A percentile compares a stretch with the other conserved stretches of the same genome.
Conservation (phyloP, 2,888 invertebrate genomes). For the Gastracanthus pulcherrimus region DNA sequence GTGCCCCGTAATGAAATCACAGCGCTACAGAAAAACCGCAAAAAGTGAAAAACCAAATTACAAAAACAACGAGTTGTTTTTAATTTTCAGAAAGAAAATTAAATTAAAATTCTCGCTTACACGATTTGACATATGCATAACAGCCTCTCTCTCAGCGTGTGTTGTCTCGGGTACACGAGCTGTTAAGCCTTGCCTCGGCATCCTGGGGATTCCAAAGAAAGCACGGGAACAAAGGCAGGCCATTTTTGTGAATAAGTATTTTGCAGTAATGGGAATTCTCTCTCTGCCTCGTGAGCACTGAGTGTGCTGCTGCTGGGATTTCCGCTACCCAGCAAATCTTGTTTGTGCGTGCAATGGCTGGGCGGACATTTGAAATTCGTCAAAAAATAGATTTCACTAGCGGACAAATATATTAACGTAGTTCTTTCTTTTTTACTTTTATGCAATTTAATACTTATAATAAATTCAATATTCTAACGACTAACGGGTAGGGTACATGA, state of each 20-base stretch:
- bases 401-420: background rate
- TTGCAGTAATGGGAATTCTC: conserved; percentile 38
- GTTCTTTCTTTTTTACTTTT: too few relatives aligned
- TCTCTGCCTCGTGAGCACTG: background rate
- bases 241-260: conserved; percentile 45
- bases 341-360: background rate
- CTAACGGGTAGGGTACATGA: too few relatives aligned
- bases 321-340: background rate
- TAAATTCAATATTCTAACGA: too few relatives aligned
- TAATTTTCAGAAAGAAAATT: background rate
- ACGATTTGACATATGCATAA: background rate
- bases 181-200: background rate
- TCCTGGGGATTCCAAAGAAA: conserved; percentile 22
- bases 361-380: background rate
- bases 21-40: too few relatives aligned
- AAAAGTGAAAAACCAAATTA: background rate
- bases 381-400: background rate
- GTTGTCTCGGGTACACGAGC: background rate
- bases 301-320: conserved; percentile 6
- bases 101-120: conserved; percentile 25
- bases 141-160: background rate
- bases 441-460: too few relatives aligned
- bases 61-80: background rate
- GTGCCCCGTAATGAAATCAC: too few relatives aligned
- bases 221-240: conserved; percentile 21